Conservation (phyloP, 2,888 invertebrate species). For the Melinaea marsaeus region DNA sequence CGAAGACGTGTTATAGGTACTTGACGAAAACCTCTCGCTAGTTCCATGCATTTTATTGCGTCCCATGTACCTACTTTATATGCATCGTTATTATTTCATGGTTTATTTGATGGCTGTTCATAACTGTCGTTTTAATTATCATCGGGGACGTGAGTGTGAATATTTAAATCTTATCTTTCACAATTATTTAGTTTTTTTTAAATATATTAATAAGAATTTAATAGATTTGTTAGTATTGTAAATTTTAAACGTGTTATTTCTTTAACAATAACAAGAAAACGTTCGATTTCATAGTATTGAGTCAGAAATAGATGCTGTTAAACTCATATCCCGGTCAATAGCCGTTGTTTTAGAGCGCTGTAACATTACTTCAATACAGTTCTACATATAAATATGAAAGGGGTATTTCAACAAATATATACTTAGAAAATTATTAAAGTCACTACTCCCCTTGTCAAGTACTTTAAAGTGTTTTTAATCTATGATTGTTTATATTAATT, state of each 20-base stretch:
- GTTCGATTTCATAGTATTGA: not conserved
- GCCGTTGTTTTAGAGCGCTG: not conserved
- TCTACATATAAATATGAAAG: too few species aligned
- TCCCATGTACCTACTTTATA: not conserved
- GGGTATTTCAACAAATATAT: too few species aligned
- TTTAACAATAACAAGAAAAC: too few species aligned
- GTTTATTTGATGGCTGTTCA: not conserved
- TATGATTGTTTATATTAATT: too few species aligned
- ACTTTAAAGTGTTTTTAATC: too few species aligned
- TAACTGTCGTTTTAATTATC: not conserved
- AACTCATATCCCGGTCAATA: constrained; percentile 1
- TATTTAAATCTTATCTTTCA: not conserved
- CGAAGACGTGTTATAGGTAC: constrained; percentile 2
- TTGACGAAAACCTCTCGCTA: constrained; percentile 3
- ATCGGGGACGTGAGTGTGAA: not conserved
- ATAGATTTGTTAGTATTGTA: too few species aligned
- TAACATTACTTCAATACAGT: not conserved
- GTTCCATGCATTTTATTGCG: constrained; percentile 2
- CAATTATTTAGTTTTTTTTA: not conserved
- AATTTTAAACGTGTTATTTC: too few species aligned
- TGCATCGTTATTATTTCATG: not conserved
- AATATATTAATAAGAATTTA: too few species aligned
- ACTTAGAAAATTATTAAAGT: too few species aligned
- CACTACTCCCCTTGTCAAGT: too few species aligned
- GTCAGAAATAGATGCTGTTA: not conserved